Conservation (phyloP, 2,888 invertebrate species). For the Tinea pellionella region DNA sequence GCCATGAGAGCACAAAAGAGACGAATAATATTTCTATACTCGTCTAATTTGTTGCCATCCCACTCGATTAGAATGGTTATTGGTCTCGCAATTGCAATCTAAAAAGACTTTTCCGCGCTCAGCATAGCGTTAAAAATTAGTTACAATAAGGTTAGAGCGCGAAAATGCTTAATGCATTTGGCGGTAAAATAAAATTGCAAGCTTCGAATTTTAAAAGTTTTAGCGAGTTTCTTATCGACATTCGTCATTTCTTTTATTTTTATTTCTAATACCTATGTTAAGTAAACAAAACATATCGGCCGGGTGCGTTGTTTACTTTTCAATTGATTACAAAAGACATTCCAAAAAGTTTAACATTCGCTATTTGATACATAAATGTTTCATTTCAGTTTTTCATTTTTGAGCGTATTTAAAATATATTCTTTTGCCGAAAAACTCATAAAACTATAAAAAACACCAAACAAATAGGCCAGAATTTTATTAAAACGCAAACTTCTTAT, state of each 20-base stretch:
- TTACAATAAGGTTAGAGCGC: not conserved
- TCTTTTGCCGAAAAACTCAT: no score
- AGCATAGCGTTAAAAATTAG: not conserved
- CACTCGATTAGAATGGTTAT: not conserved
- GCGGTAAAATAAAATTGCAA: not conserved
- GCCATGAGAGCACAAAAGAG: not conserved
- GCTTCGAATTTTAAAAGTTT: not conserved
- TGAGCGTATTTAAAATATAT: no score
- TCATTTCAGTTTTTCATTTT: no score
- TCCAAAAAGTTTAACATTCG: not conserved
- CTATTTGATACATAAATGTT: no score
- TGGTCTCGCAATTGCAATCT: not conserved
- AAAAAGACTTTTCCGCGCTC: not conserved
- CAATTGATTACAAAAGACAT: not conserved
- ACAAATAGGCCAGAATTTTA: no score
- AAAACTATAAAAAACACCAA: no score
- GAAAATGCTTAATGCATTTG: not conserved
- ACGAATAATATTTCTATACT: not conserved
- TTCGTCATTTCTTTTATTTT: not conserved
- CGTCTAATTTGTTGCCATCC: not conserved
- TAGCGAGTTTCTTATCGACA: not conserved
- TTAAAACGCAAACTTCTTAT: not conserved
- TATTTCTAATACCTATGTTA: not conserved
- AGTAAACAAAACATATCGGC: not conserved
- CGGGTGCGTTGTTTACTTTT: not conserved